Evolutionary conservation across 1,140 invertebrate species (phyloP).

Genomic region (Heliothis virescens): DNA sequence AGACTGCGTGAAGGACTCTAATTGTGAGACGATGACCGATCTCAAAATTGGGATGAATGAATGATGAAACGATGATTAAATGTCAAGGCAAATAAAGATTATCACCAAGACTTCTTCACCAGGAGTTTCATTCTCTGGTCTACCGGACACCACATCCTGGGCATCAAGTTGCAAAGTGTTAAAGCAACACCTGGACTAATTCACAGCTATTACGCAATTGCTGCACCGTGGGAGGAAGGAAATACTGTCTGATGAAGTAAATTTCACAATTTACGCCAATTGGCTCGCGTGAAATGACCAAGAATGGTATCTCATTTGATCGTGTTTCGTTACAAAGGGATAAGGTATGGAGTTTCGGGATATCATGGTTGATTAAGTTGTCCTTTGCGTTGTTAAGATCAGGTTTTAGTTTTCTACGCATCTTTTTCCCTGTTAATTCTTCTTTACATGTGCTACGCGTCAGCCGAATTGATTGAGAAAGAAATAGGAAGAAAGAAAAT

Average conservation of each 20-base stretch:
- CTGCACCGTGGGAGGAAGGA: slow-evolving; percentile 64
- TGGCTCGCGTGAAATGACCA: slow-evolving; percentile 42
- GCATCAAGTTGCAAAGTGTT: slow-evolving; percentile 39
- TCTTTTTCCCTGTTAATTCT: background rate
- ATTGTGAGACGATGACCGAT: too few species aligned
- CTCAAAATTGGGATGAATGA: too few species aligned
- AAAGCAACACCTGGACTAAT: slow-evolving; percentile 46
- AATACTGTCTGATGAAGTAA: slow-evolving; percentile 64
- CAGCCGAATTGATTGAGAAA: too few species aligned
- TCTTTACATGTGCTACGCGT: background rate
- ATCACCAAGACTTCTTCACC: background rate
- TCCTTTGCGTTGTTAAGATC: background rate
- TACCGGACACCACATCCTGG: slow-evolving; percentile 19
- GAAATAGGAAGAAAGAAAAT: too few species aligned
- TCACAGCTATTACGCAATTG: slow-evolving; percentile 51
- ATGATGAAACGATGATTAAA: too few species aligned
- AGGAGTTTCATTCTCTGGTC: background rate
- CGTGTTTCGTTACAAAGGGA: slow-evolving; percentile 23
- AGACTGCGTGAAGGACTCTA: too few species aligned
- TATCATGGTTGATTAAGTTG: background rate
- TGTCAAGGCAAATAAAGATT: too few species aligned
- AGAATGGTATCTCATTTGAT: slow-evolving; percentile 2
- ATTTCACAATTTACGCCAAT: slow-evolving; percentile 50
- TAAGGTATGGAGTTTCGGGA: background rate
- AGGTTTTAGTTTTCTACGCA: background rate